phyloP scores from a whole-genome alignment of 2,113 vertebrate genomes.

The Stegastes partitus region DNA sequence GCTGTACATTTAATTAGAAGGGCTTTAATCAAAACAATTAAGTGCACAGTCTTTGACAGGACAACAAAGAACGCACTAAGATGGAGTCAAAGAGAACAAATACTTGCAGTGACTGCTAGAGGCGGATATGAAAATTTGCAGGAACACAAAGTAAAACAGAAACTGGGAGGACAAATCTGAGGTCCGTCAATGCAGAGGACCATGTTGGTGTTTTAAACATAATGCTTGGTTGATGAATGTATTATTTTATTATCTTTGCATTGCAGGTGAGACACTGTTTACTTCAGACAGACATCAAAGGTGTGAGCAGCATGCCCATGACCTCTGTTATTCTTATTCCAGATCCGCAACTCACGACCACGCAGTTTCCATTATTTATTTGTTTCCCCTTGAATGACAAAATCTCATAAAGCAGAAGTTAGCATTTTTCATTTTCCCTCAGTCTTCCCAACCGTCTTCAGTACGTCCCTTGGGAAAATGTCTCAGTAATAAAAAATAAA shows the following conservation, averaged over 20 bases:
- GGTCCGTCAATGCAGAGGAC: background rate
- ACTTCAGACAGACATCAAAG: background rate
- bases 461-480: slow-evolving; percentile 32
- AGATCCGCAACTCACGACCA: slow-evolving; percentile 1
- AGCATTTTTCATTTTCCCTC: slow-evolving; percentile 64
- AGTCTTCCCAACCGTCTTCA: slow-evolving; percentile 24
- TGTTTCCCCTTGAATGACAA: slow-evolving; percentile 38
- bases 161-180: background rate
- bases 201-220: background rate
- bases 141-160: slow-evolving; percentile 15
- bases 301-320: background rate
- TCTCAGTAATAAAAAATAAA: slow-evolving; percentile 40
- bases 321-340: slow-evolving; percentile 5
- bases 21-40: slow-evolving; percentile 53
- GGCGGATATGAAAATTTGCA: slow-evolving; percentile 24
- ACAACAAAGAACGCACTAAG: slow-evolving; percentile 46
- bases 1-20: slow-evolving; percentile 48
- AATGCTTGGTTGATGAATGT: background rate
- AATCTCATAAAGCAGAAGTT: slow-evolving; percentile 60
- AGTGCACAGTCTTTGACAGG: slow-evolving; percentile 22
- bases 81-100: slow-evolving; percentile 40
- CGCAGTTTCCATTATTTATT: slow-evolving; percentile 29
- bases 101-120: slow-evolving; percentile 7
- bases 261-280: background rate
- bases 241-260: background rate